phyloP scores from a whole-genome alignment of 2,113 vertebrate genomes.

The Mustela lutreola region DNA sequence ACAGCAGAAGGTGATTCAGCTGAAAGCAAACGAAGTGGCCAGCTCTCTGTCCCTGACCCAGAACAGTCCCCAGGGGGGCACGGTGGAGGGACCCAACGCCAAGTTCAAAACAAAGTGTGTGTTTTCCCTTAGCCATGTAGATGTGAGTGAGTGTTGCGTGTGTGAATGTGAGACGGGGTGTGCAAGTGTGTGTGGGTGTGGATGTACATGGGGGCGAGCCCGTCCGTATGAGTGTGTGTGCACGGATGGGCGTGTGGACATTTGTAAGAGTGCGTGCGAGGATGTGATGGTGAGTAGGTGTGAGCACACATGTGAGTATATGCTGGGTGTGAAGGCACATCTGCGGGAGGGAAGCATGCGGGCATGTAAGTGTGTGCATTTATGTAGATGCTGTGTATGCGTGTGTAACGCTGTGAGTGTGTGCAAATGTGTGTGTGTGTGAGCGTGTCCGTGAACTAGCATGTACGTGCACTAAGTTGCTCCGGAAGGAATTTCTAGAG shows the following conservation, averaged over 20 bases:
- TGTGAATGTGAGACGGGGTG: background rate
- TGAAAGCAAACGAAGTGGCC: rapidly evolving
- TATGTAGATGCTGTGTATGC: too few relatives aligned
- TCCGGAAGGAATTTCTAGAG: background rate
- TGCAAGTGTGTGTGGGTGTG: background rate
- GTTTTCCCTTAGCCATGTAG: rapidly evolving
- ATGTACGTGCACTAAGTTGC: rapidly evolving
- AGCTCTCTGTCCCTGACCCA: background rate
- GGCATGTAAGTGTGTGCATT: too few relatives aligned
- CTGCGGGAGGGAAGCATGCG: background rate
- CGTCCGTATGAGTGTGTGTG: too few relatives aligned
- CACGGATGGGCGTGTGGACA: rapidly evolving
- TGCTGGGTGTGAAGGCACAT: background rate
- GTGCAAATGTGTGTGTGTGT: rapidly evolving
- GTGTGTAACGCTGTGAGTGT: too few relatives aligned
- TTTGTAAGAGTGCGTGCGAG: too few relatives aligned
- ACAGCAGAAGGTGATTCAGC: rapidly evolving
- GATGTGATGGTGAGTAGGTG: background rate
- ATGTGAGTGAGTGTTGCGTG: background rate
- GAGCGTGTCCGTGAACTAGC: background rate
- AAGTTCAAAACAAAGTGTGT: background rate
- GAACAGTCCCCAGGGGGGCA: background rate
- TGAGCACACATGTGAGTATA: background rate
- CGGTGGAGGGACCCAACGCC: background rate
- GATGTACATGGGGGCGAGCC: background rate